Evolutionary conservation across 2,113 vertebrate species (phyloP).

Genomic region (Rissa tridactyla): DNA sequence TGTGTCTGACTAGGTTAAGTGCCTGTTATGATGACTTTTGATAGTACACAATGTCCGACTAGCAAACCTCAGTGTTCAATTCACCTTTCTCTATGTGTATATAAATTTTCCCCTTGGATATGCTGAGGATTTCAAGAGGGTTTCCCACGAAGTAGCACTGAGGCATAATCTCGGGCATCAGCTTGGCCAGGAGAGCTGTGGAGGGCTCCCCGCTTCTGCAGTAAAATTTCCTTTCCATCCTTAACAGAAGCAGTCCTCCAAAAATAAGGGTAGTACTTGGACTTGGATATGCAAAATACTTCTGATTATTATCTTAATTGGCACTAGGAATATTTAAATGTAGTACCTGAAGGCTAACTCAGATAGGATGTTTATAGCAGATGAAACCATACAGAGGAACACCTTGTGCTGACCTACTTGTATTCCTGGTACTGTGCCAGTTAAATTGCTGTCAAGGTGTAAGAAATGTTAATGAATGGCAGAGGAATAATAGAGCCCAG

Average conservation of each 20-base stretch:
- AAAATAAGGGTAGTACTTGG: background rate
- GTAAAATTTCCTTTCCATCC: background rate
- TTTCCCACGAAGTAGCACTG: background rate
- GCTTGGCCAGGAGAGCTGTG: background rate
- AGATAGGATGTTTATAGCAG: constrained; percentile 67
- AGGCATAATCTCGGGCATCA: background rate
- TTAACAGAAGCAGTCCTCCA: background rate
- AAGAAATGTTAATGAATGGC: constrained; percentile 51
- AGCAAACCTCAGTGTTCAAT: background rate
- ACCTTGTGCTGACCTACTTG: constrained; percentile 69
- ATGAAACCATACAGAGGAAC: constrained; percentile 58
- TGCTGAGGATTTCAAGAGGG: background rate
- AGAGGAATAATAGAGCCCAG: background rate
- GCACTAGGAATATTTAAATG: constrained; percentile 37
- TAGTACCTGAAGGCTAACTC: constrained; percentile 54
- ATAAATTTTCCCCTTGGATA: background rate
- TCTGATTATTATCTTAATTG: constrained; percentile 46
- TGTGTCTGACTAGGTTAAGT: background rate
- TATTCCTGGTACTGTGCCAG: constrained; percentile 58
- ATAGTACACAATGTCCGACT: background rate
- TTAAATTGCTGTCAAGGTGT: constrained; percentile 47
- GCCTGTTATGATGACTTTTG: background rate
- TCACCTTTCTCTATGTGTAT: background rate
- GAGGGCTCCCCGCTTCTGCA: background rate
- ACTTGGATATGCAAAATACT: background rate